Evolutionary conservation across 2,797 vertebrate genomes (phyloP), one percentile per base, ranked within the genome.

Genomic region (Bradypodion ventrale): DNA sequence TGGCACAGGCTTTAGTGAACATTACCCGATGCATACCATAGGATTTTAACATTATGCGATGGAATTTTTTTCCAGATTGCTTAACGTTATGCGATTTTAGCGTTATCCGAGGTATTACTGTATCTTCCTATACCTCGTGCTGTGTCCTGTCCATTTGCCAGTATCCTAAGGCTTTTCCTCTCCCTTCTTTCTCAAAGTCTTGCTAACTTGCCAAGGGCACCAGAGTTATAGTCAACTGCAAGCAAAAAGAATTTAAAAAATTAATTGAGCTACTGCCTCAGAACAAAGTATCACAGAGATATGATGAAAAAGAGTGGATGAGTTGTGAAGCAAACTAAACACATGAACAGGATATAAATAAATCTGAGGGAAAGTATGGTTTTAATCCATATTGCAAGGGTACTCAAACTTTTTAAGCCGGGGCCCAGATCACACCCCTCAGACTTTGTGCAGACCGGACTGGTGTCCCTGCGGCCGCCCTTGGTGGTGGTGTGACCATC

Each of bases 201-300:
- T 75, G 59, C 70, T 82, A 80, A 80, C 63, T 52, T 82, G 29
- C 44, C 56, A 75, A 66, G 42, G 60, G 15, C 72, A 83, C 60
- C 60, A 83, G 59, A 74, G 32, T 35, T 42, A 49, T 13, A 46
- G 80, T 21, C 63, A 32, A 13, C 35, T 21, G 35, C 15, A 65
- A 27, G 13, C 3, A 29, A 4, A 82, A 59, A 82, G 82, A 27
- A 3, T 13, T 81, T 7, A 10, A 49, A 49, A 56, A 21, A 15
- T 40, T 35, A 70, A 63, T 7, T 63, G 59, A 46, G 35, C 7
- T 35, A n/a, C 25, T 79, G 62, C 6, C 44, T 79, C n/a, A 68
- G 62, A 49, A 81, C 27, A 42, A 81, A 52, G n/a, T 27, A 44
- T 56, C 37, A 2, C 29, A 60, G 16, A 81, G 68, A 59, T 81